Evolutionary conservation across 2,113 vertebrate species (phyloP), one percentile per base, ranked within the genome.

Genomic region (Melanotaenia duboulayi): DNA sequence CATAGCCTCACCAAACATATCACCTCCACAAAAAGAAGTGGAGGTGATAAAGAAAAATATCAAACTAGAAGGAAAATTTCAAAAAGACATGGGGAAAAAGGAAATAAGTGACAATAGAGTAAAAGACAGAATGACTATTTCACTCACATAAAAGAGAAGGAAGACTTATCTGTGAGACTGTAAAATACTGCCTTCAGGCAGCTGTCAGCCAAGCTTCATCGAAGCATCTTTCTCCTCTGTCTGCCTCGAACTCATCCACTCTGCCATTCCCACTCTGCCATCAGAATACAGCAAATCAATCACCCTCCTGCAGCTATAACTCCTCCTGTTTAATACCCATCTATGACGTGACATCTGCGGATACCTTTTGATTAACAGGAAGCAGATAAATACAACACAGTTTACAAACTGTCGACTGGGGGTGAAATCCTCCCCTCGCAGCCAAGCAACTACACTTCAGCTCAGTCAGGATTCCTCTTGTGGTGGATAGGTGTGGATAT

Each of bases 141-240:
- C n/a, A 25, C 74, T 72, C 5, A 10, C 54, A 58, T 64, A 71
- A 78, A 48, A 51, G 37, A 51, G 24, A 54, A 35, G n/a, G 28
- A 37, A 68, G 80, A 83, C 24, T 72, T 11, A 6, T 56, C 80
- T 49, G 59, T 39, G 71, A 79, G 78, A 71, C 81, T 49, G 70
- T 81, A 71, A 85, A 87, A 85, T 72, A 52, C 42, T 64, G 81
- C 86, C 85, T 86, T 74, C 59, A 78, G 82, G 90, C 83, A 74
- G 75, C 85, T 90, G 85, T 86, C 90, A 89, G 76, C 65, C 60
- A 4, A 65, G 67, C 83, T 71, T 84, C 82, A 75, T 64, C 12
- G 10, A 57, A 68, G 71, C 79, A 80, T 87, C 69, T 77, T 60
- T 72, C 78, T 77, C 70, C 42, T 57, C 71, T 51, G 46, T 65